A percentile compares a stretch with the other conserved stretches of the same genome.
phyloP scores from a whole-genome alignment of 2,797 vertebrate species.

The Tapera naevia region DNA sequence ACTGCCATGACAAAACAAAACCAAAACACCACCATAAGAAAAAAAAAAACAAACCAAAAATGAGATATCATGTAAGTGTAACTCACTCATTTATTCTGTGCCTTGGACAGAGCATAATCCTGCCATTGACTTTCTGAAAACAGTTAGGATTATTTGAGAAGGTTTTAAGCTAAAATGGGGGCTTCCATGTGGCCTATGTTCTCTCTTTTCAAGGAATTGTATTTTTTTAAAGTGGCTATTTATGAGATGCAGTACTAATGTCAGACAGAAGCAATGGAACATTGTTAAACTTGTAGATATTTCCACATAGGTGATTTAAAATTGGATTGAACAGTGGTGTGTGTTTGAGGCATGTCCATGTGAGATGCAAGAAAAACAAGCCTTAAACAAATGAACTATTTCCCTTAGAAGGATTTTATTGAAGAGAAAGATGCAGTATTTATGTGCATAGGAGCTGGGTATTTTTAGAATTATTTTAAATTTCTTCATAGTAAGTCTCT shows the following conservation, averaged over 20 bases:
- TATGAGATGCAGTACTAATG: neutral
- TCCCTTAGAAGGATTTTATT: neutral
- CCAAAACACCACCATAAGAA: no score
- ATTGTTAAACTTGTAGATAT: neutral
- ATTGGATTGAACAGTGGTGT: neutral
- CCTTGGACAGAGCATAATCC: neutral
- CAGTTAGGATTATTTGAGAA: neutral
- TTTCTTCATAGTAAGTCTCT: neutral
- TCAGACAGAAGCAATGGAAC: neutral
- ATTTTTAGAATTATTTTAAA: conserved; percentile 28
- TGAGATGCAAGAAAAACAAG: conserved; percentile 6
- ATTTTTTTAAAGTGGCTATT: conserved; percentile 13
- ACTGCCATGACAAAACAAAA: neutral
- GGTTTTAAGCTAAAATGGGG: neutral
- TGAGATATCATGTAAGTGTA: neutral
- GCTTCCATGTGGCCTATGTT: neutral
- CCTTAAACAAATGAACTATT: neutral
- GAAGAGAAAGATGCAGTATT: neutral
- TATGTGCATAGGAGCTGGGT: neutral
- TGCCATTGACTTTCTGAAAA: neutral
- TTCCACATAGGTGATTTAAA: conserved; percentile 1
- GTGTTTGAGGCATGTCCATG: neutral
- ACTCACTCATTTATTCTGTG: neutral
- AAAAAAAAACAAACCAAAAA: neutral
- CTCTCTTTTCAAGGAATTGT: neutral